Evolutionary conservation across 2,888 invertebrate species (phyloP), one percentile per base, ranked within the genome.

Genomic region (Agrilus biguttatus): DNA sequence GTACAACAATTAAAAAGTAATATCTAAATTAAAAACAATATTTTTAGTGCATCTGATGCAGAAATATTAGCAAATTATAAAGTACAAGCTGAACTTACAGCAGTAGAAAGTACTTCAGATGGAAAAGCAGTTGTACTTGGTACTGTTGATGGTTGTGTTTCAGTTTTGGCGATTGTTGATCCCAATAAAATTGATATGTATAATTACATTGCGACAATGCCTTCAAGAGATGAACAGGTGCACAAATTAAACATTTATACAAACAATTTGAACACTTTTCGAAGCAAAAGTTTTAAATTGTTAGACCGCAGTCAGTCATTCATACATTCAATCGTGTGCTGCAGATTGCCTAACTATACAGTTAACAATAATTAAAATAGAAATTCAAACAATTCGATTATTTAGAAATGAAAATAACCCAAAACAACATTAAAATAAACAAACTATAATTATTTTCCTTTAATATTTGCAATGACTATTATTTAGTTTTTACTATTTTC

Each of bases 121-220:
- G 91, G 91, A 0, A 78, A 75, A 50, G 82, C 83, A 14, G 73
- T 91, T 33, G 87, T 91, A 1, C 71, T 95, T 40, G 92, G 91
- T 0, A 92, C 91, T 0, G 85, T 92, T 1, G 95, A 96, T 59
- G 95, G 95, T 5, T 92, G 92, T 59, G 77, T 95, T 43, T 89
- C 91, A 0, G 83, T 91, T n/a, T 70, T 95, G 44, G 84, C 88
- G 13, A 75, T 77, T 47, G 69, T 75, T 1, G 88, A 88, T 66
- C 75, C 80, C 1, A 67, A 70, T 8, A 81, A 81, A 54, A 67
- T 72, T 19, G 77, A 76, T 55, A 78, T 79, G 70, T 66, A 70
- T 48, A 71, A 77, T 36, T 81, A 78, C 60, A 63, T 85, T 17
- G 68, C 70, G 39, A 68, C 70, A 45, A 69, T 85, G 58, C 84